Evolutionary conservation across 2,888 invertebrate genomes (phyloP), one percentile per base, ranked within the genome.

Genomic region (Volucella inanis): DNA sequence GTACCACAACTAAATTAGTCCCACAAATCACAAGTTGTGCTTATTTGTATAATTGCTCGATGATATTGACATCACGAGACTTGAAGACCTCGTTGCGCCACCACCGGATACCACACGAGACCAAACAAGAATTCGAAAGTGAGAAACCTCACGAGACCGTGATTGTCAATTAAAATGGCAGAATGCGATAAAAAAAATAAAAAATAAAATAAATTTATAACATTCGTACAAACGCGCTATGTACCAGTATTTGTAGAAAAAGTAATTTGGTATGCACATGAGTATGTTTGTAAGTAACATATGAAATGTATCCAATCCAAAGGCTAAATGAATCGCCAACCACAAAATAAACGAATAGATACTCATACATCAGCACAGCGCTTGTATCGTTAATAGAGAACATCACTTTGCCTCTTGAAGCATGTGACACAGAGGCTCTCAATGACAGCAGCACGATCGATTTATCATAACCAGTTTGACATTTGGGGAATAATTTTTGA

Each of bases 101-200:
- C 31, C 31, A 31, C 49, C 61, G 68, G 45, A 52, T 67, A 9
- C 10, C 22, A 11, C 68, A 76, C 76, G 76, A 76, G 76, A 76
- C 67, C 61, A 50, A 31, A 12, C 9, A 41, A 65, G 39, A 45
- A 68, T 76, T 76, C 38, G 76, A 76, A 68, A 76, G 76, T 45
- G 67, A 76, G 67, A 61, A 68, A 68, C 59, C 52, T 14, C 76
- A 76, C 76, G 76, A 76, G 76, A 76, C 67, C 22, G 22, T 31
- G 59, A 59, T 76, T 67, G 31, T 76, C 43, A 76, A 76, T 67
- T 67, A 41, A 61, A 67, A 59, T 43, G 31, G 11, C 2, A 31
- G 54, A 76, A 54, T 59, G 10, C n/a, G 55, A 39, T 31, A 45
- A 18, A 49, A 11, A 59, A 50, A 41, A n/a, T n/a, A n/a, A n/a